Conservation (phyloP, 1,140 invertebrate genomes). For the Listronotus bonariensis region DNA sequence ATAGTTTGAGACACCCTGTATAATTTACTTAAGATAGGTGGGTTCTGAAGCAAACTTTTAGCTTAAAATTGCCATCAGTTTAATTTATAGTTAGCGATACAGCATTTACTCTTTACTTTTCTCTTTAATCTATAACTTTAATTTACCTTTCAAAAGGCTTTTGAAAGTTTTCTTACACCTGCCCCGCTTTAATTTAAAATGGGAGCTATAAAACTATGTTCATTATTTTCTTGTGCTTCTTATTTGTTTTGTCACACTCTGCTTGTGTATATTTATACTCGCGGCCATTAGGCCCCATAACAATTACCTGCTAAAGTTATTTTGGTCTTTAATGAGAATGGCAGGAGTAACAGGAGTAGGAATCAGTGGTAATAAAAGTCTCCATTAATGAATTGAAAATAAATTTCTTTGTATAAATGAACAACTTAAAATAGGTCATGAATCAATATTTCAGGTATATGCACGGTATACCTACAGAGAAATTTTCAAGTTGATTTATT, state of each 20-base stretch:
- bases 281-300: slow-evolving; percentile 30
- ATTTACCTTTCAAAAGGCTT: slow-evolving; percentile 16
- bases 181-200: slow-evolving; percentile 26
- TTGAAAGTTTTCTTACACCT: slow-evolving; percentile 2
- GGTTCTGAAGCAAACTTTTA: no score
- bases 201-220: slow-evolving; percentile 29
- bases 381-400: slow-evolving; percentile 27
- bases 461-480: no score
- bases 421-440: not conserved
- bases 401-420: not conserved
- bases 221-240: slow-evolving; percentile 21
- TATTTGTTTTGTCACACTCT: slow-evolving; percentile 20
- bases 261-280: slow-evolving; percentile 25
- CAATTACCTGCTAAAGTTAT: slow-evolving; percentile 34
- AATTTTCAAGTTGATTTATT: no score
- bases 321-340: slow-evolving; percentile 5
- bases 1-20: no score
- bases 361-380: slow-evolving; percentile 16
- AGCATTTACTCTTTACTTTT: not conserved
- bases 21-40: no score
- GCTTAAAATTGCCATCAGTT: no score
- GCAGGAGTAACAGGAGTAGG: slow-evolving; percentile 1
- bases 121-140: no score
- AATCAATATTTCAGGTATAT: no score
- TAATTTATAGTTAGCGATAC: no score